phyloP scores from a whole-genome alignment of 2,797 vertebrate genomes.

The Myiotriccus ornatus region DNA sequence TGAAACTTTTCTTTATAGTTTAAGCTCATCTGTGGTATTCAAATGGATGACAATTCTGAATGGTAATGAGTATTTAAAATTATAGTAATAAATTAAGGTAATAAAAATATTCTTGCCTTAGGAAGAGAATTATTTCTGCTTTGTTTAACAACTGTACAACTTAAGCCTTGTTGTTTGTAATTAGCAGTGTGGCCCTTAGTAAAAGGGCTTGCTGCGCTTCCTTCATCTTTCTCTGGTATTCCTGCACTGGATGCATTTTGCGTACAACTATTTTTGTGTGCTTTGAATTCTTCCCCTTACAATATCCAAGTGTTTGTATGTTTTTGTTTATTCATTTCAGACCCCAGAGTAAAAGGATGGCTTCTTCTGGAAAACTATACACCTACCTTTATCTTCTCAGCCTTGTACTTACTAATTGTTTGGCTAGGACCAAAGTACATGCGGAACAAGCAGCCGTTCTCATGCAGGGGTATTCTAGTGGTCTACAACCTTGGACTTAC shows the following conservation, averaged over 20 bases:
- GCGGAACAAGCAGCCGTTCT: slow-evolving; percentile 84
- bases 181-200: not conserved
- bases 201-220: not conserved
- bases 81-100: not conserved
- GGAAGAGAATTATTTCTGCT: not conserved
- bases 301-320: not conserved
- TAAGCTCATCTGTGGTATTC: not conserved
- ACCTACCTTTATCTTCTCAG: slow-evolving; percentile 87
- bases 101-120: not conserved
- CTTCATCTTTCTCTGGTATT: not conserved
- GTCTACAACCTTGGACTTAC: slow-evolving; percentile 93
- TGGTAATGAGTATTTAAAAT: not conserved
- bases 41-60: not conserved
- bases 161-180: not conserved
- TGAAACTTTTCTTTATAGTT: not conserved
- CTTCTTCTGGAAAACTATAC: slow-evolving; percentile 90
- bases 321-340: slow-evolving; percentile 76
- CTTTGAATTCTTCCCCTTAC: not conserved
- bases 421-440: slow-evolving; percentile 97
- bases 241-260: not conserved
- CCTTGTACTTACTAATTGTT: slow-evolving; percentile 89
- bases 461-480: slow-evolving; percentile 87
- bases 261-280: not conserved
- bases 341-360: slow-evolving; percentile 92
- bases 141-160: not conserved